A percentile compares a stretch with the other conserved stretches of the same genome.
These are phyloP conservation scores for Cynopterus sphinx DNA, from an alignment of 2,797 vertebrate species.

Conservation along the genomic window DNA sequence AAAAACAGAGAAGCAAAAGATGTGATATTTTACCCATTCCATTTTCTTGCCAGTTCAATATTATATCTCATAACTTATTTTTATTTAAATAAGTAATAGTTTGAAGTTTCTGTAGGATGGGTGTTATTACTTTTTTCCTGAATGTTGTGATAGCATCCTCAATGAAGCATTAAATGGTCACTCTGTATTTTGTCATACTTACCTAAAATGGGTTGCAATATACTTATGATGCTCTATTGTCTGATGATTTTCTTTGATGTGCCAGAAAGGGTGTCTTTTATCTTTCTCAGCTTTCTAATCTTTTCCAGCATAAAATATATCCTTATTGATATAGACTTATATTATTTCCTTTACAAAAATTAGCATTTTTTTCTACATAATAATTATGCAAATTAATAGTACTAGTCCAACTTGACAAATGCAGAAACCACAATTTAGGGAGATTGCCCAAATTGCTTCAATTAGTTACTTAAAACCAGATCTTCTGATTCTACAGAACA, in stretches of 20 bases:
- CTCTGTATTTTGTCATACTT: neutral
- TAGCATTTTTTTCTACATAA: neutral
- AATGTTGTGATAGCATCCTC: neutral
- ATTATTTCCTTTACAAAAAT: neutral
- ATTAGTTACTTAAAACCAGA: neutral
- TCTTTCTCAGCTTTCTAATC: neutral
- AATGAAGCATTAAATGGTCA: neutral
- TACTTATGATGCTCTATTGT: neutral
- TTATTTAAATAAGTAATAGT: neutral
- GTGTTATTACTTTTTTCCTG: neutral
- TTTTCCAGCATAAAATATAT: neutral
- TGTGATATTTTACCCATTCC: neutral
- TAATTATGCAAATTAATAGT: neutral
- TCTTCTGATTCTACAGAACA: neutral
- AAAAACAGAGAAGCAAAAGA: conserved; percentile 12
- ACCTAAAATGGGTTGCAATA: neutral
- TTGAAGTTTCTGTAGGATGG: neutral
- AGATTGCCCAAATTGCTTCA: neutral
- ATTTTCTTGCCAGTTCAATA: neutral
- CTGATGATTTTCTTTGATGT: neutral
- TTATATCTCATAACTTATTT: neutral
- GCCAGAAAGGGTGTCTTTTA: neutral
- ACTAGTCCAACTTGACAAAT: neutral
- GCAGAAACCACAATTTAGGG: neutral
- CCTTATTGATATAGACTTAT: neutral